A percentile compares a stretch with the other conserved stretches of the same genome.
Conservation (phyloP, 1,140 invertebrate genomes). For the Musca domestica region DNA sequence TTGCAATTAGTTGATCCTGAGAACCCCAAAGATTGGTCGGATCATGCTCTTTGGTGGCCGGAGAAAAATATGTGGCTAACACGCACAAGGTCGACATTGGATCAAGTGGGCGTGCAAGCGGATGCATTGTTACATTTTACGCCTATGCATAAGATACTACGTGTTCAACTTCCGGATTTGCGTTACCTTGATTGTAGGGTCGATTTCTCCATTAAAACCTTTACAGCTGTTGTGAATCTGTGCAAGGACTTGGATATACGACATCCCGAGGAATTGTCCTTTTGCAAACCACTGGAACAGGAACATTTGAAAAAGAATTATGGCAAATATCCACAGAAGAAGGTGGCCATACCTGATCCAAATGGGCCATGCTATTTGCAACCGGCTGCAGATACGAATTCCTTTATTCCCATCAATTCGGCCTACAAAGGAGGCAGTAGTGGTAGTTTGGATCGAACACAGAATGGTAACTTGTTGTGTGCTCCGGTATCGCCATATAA, state of each 20-base stretch:
- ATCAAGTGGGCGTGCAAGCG: constrained; percentile 96
- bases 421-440: constrained; percentile 64
- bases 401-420: constrained; percentile 72
- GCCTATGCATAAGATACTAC: constrained; percentile 96
- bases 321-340: constrained; percentile 69
- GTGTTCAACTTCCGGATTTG: constrained; percentile 92
- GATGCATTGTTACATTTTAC: constrained; percentile 95
- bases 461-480: constrained; percentile 58
- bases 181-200: constrained; percentile 89
- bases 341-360: constrained; percentile 58
- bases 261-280: constrained; percentile 95
- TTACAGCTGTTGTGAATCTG: constrained; percentile 90
- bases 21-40: constrained; percentile 95
- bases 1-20: constrained; percentile 96
- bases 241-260: constrained; percentile 96
- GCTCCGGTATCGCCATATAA: constrained; percentile 40
- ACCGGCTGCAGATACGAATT: constrained; percentile 79
- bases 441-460: constrained; percentile 67
- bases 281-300: constrained; percentile 84
- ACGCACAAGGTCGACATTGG: constrained; percentile 89
- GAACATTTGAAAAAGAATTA: constrained; percentile 87
- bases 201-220: constrained; percentile 96
- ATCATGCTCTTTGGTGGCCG: constrained; percentile 99
- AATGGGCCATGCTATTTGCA: constrained; percentile 48
- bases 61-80: constrained; percentile 91